Conservation (phyloP, 2,888 invertebrate genomes). For the Chydorus sphaericus region DNA sequence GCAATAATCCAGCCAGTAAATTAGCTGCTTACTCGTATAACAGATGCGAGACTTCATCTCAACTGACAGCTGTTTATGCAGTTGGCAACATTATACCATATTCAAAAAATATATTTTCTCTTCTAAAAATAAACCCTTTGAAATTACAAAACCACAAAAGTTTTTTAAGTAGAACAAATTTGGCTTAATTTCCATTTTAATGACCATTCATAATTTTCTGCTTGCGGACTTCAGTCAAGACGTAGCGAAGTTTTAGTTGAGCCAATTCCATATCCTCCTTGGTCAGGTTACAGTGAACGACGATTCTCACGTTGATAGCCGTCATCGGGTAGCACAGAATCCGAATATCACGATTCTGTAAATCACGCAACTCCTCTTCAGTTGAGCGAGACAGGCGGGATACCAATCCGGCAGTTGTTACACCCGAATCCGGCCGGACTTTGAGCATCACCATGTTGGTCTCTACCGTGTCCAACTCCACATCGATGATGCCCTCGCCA, state of each 20-base stretch:
- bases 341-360: constrained; percentile 31
- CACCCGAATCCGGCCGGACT: constrained; percentile 30
- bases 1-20: too few species aligned
- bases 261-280: constrained; percentile 49
- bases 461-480: constrained; percentile 45
- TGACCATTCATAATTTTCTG: constrained; percentile 15
- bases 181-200: too few species aligned
- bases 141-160: too few species aligned
- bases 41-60: too few species aligned
- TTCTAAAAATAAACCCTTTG: too few species aligned
- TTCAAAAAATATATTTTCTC: too few species aligned
- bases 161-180: too few species aligned
- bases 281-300: constrained; percentile 52
- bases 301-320: constrained; percentile 45
- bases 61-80: too few species aligned
- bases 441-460: constrained; percentile 53
- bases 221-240: constrained; percentile 40
- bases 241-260: constrained; percentile 51
- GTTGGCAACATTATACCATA: too few species aligned
- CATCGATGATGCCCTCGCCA: constrained; percentile 42
- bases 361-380: constrained; percentile 35
- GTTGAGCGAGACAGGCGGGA: constrained; percentile 32
- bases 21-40: too few species aligned
- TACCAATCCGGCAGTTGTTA: constrained; percentile 36
- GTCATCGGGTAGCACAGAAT: constrained; percentile 46